phyloP scores from a whole-genome alignment of 2,113 vertebrate species.

The Microtus oregoni region DNA sequence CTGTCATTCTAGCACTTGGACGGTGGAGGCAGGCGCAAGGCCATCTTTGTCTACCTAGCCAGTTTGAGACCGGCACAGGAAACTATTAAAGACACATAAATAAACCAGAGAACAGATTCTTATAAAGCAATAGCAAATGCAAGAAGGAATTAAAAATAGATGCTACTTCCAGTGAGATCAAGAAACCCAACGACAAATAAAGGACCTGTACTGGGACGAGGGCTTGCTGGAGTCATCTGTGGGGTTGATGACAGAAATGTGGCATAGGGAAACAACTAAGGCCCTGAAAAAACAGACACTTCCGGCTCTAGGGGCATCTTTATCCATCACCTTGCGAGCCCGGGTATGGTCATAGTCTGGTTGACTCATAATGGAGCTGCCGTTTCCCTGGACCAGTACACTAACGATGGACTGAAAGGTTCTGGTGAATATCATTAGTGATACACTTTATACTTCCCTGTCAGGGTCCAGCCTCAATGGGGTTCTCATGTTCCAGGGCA shows the following conservation, averaged over 20 bases:
- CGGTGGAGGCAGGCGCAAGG: background rate
- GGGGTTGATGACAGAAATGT: background rate
- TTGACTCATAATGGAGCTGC: background rate
- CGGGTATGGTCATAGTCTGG: background rate
- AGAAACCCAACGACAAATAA: conserved; percentile 1
- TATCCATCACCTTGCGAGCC: background rate
- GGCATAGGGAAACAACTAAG: background rate
- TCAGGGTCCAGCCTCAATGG: too few relatives aligned
- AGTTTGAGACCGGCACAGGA: background rate
- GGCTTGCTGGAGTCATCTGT: background rate
- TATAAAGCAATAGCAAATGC: background rate
- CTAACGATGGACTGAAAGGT: background rate
- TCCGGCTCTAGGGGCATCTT: background rate
- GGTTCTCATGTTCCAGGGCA: too few relatives aligned
- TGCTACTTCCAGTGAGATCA: background rate
- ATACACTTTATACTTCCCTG: background rate
- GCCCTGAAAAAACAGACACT: background rate
- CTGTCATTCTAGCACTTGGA: background rate
- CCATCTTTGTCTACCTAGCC: background rate
- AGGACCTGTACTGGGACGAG: background rate
- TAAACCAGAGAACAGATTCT: background rate
- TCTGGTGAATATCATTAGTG: background rate
- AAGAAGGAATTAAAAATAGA: background rate
- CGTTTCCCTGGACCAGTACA: background rate
- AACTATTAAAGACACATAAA: background rate